A percentile compares a stretch with the other conserved stretches of the same genome.
phyloP scores from a whole-genome alignment of 2,113 vertebrate genomes.

The Corydoras maculifer region DNA sequence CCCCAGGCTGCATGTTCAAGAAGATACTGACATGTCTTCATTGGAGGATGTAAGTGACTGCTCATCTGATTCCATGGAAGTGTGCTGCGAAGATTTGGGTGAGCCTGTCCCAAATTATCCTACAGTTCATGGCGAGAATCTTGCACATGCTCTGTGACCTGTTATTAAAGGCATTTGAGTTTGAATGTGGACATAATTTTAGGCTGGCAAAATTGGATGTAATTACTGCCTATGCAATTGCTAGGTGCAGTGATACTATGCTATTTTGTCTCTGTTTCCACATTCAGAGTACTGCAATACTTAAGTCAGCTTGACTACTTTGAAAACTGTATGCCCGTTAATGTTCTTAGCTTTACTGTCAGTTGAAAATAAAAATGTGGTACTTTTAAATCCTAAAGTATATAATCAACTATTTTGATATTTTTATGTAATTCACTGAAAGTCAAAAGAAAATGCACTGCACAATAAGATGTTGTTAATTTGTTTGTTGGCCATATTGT shows the following conservation, averaged over 20 bases:
- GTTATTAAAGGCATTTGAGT: conserved; percentile 27
- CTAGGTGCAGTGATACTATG: conserved; percentile 26
- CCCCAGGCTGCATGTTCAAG: conserved; percentile 56
- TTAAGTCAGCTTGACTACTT: conserved; percentile 1
- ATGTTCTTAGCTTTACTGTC: conserved; percentile 10
- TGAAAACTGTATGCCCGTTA: not conserved
- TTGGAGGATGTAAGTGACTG: conserved; percentile 66
- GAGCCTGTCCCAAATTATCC: conserved; percentile 39
- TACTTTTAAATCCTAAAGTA: too few species aligned
- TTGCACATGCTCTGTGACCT: conserved; percentile 28
- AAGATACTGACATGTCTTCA: conserved; percentile 46
- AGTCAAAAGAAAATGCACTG: too few species aligned
- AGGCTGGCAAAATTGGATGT: conserved; percentile 37
- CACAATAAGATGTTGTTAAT: too few species aligned
- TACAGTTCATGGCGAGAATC: conserved; percentile 11
- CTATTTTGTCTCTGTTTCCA: conserved; percentile 33
- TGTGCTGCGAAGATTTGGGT: conserved; percentile 64
- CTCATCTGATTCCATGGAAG: conserved; percentile 69
- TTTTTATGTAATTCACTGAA: too few species aligned
- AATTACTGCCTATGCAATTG: conserved; percentile 39
- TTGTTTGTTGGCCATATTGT: too few species aligned
- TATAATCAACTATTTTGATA: too few species aligned
- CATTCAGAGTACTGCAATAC: conserved; percentile 19
- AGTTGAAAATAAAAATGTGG: not conserved
- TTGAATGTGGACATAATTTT: conserved; percentile 27